Evolutionary conservation across 2,113 vertebrate species (phyloP), one percentile per base, ranked within the genome.

Genomic region (Amazona vittata): DNA sequence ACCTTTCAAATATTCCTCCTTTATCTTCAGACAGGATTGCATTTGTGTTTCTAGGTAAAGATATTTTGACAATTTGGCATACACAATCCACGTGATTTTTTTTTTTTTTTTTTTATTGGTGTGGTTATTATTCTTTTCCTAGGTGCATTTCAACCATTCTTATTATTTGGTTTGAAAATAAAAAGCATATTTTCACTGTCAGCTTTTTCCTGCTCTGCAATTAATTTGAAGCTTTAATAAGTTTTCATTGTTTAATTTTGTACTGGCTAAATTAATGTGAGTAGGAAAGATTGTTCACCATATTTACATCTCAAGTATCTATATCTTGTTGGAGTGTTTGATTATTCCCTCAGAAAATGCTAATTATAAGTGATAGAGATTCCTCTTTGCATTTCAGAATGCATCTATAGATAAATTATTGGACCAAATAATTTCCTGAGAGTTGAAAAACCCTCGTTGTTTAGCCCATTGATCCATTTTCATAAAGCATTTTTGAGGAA

Each of bases 131-230:
- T 67, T 63, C 50, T 73, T 94, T 81, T 10, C 2, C 10, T 37
- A 59, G 12, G 37, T 65, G 50, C 9, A 5, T 82, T 82, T 88
- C 12, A 67, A 63, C 1, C 1, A 47, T 35, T 81, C 70, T 12
- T 37, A 70, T 82, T 81, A 43, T 53, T n/a, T 37, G 8, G 2
- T 53, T 77, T 86, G 16, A 73, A 59, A 59, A 68, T 64, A 63
- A 83, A 75, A 59, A 37, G 0, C 1, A 4, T 67, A 20, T 28
- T 57, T 24, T 59, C 52, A 0, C 6, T 26, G 49, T 6, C 8
- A 37, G 1, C 10, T 59, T 85, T 85, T 83, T 57, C 3, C 3
- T 52, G 3, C 25, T n/a, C 10, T 55, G 12, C 35, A 41, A 46
- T 55, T 47, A 1, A 44, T 73, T 49, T 68, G 25, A 80, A 77